Percentiles rank a stretch among this genome's conserved stretches.
These are phyloP conservation scores for Chymomyza costata DNA, from an alignment of 1,140 invertebrate species.

Conservation along the genomic window DNA sequence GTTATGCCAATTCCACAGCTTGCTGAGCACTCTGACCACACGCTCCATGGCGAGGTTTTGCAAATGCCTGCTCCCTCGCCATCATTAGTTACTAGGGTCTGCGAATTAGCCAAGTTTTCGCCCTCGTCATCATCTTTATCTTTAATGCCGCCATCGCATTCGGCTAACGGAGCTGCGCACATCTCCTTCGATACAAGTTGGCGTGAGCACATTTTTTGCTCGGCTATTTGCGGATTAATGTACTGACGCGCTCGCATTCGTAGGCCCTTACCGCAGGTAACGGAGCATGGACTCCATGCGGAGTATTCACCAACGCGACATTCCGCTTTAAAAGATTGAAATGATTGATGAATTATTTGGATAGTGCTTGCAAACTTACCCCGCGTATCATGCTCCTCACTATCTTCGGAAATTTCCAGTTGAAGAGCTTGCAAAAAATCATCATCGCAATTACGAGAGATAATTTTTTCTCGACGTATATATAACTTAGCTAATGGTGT, in stretches of 20 bases:
- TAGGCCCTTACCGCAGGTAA: constrained; percentile 91
- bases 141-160: constrained; percentile 77
- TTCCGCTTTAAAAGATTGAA: constrained; percentile 79
- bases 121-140: constrained; percentile 73
- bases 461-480: constrained; percentile 83
- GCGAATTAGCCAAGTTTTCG: constrained; percentile 67
- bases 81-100: constrained; percentile 53
- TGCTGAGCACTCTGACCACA: constrained; percentile 88
- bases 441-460: constrained; percentile 84
- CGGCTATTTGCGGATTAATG: constrained; percentile 85
- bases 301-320: constrained; percentile 86
- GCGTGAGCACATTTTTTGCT: constrained; percentile 85
- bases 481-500: constrained; percentile 87
- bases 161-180: constrained; percentile 84
- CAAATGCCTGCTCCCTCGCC: constrained; percentile 79
- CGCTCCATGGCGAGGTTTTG: constrained; percentile 83
- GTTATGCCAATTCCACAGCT: constrained; percentile 88
- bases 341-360: background rate
- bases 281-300: constrained; percentile 88
- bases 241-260: constrained; percentile 87
- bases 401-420: constrained; percentile 83
- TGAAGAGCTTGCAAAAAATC: constrained; percentile 79
- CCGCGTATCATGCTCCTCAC: constrained; percentile 82
- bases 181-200: constrained; percentile 91
- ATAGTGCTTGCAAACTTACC: constrained; percentile 76